Evolutionary conservation across 2,113 vertebrate species (phyloP).

Genomic region (Onychostoma macrolepis): DNA sequence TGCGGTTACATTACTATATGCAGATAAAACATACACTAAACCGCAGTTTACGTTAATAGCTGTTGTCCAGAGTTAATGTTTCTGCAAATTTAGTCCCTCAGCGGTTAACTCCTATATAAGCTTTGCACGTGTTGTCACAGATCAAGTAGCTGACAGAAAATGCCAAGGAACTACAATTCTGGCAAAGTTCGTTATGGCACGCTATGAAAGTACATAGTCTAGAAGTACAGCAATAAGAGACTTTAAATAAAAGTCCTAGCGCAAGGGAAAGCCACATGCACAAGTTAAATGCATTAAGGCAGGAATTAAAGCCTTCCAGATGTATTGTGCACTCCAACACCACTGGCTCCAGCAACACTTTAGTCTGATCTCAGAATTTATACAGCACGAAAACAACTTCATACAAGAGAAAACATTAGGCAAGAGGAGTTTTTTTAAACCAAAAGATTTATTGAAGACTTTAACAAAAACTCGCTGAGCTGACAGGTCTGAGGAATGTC

Average conservation of each 20-base stretch:
- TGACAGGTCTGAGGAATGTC: conserved; percentile 56
- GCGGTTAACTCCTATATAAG: too few species aligned
- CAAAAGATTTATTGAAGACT: conserved; percentile 71
- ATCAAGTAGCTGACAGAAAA: too few species aligned
- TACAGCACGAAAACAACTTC: too few species aligned
- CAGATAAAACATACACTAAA: neutral
- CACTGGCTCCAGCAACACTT: neutral
- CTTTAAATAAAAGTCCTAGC: too few species aligned
- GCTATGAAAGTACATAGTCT: too few species aligned
- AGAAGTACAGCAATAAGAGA: too few species aligned
- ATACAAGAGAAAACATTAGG: neutral
- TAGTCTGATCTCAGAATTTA: accelerated
- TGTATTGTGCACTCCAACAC: neutral
- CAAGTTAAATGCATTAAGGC: too few species aligned
- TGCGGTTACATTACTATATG: neutral
- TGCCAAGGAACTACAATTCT: too few species aligned
- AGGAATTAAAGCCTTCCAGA: neutral
- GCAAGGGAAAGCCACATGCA: too few species aligned
- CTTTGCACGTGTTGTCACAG: too few species aligned
- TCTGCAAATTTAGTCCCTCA: too few species aligned
- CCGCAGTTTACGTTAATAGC: neutral
- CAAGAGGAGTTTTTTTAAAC: conserved; percentile 54
- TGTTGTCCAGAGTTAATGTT: neutral
- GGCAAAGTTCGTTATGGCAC: too few species aligned
- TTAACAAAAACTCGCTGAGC: conserved; percentile 67